phyloP scores from a whole-genome alignment of 2,797 vertebrate genomes.

The Anomalospiza imberbis region DNA sequence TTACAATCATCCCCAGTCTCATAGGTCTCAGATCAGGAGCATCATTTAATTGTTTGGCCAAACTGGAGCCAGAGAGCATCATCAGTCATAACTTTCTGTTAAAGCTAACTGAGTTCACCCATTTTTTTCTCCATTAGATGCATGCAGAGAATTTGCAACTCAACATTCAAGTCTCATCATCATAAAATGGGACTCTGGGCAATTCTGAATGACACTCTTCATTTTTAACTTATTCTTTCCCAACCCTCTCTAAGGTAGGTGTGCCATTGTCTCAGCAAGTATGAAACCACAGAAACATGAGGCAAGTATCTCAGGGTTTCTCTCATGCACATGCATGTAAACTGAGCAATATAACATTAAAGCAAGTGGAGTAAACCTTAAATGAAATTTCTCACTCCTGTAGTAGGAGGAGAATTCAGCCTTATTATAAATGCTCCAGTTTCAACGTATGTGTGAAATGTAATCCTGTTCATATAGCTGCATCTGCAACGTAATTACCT shows the following conservation, averaged over 20 bases:
- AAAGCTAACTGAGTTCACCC: neutral
- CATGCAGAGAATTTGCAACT: neutral
- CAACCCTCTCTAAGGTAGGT: neutral
- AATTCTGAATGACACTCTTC: neutral
- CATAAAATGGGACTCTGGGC: neutral
- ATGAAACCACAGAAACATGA: neutral
- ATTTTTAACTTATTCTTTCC: neutral
- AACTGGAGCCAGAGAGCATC: neutral
- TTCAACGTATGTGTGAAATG: neutral
- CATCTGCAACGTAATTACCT: neutral
- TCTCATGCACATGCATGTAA: neutral
- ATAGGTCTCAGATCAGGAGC: neutral
- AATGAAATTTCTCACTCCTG: neutral
- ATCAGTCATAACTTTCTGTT: neutral
- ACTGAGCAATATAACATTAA: neutral
- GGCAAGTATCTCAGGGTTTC: rapidly evolving
- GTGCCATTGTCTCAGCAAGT: neutral
- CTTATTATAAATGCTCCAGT: neutral
- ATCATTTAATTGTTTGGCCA: neutral
- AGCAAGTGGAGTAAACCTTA: neutral
- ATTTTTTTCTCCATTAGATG: neutral
- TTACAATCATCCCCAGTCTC: neutral
- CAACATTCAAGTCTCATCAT: neutral
- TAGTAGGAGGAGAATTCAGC: neutral
- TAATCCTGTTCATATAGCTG: neutral